These are phyloP conservation scores for Tetragnatha montana DNA, from an alignment of 2,888 invertebrate species.

Conservation along the genomic window DNA sequence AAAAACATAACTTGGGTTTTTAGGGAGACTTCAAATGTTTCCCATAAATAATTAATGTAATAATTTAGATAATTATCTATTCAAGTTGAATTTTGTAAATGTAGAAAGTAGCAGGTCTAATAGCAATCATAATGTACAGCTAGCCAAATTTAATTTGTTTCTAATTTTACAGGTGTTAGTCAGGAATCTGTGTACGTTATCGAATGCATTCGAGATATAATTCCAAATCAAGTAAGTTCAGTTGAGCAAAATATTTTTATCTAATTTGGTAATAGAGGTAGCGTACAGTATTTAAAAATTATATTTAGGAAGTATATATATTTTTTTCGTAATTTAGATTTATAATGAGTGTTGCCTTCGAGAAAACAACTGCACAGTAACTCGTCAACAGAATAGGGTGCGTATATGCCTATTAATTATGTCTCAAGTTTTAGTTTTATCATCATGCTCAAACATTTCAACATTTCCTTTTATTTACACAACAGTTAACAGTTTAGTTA, in stretches of 20 bases:
- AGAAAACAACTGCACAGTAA: slow-evolving; percentile 58
- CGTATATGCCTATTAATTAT: not conserved
- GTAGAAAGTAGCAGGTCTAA: not conserved
- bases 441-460: too few relatives aligned
- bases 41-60: not conserved
- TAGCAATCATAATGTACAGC: too few relatives aligned
- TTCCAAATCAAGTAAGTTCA: slow-evolving; percentile 56
- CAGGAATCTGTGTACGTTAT: slow-evolving; percentile 59
- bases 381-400: slow-evolving; percentile 60
- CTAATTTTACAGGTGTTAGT: slow-evolving; percentile 36
- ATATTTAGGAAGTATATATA: not conserved
- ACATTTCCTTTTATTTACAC: too few relatives aligned
- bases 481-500: too few relatives aligned
- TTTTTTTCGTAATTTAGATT: slow-evolving; percentile 29
- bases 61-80: not conserved
- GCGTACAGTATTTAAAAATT: too few relatives aligned
- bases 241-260: not conserved
- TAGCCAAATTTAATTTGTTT: too few relatives aligned
- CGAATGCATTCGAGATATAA: slow-evolving; percentile 61
- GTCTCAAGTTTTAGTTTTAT: too few relatives aligned
- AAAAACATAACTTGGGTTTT: too few relatives aligned
- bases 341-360: slow-evolving; percentile 56
- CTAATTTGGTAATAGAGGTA: too few relatives aligned
- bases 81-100: not conserved
- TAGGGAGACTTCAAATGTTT: too few relatives aligned